phyloP scores from a whole-genome alignment of 2,888 invertebrate genomes.

The Nomada hirtipes region DNA sequence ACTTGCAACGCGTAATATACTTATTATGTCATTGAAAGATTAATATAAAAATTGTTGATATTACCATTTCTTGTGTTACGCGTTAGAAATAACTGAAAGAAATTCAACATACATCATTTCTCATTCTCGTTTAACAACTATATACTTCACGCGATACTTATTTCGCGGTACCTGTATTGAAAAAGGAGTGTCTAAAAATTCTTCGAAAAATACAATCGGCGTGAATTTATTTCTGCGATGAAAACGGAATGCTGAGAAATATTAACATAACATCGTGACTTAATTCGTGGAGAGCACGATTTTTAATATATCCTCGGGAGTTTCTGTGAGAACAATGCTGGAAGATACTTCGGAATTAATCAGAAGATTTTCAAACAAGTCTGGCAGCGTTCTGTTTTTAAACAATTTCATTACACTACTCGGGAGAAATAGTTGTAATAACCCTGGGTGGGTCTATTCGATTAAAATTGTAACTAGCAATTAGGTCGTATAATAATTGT shows the following conservation, averaged over 20 bases:
- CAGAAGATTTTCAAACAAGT: no score
- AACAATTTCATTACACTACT: neutral
- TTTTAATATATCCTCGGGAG: constrained; percentile 14
- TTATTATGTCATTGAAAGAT: no score
- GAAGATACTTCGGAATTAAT: constrained; percentile 19
- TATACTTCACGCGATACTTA: neutral
- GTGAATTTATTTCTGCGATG: constrained; percentile 12
- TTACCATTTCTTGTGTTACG: no score
- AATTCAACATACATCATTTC: no score
- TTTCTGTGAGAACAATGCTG: constrained; percentile 2
- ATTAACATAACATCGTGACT: constrained; percentile 35
- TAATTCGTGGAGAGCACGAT: constrained; percentile 14
- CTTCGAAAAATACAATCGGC: constrained; percentile 54
- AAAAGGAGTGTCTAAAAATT: constrained; percentile 35
- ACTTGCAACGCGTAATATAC: no score
- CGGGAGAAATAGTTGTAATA: neutral
- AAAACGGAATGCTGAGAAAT: constrained; percentile 61
- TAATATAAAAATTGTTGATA: no score
- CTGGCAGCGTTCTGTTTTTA: neutral
- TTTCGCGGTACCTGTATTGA: neutral
- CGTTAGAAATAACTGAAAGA: neutral
- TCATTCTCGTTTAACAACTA: neutral
- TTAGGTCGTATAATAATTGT: neutral
- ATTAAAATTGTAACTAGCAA: neutral
- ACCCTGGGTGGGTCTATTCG: neutral